Base-by-base conservation (phyloP, 1,140 invertebrate genomes). In the Lasioglossum albipes region DNA sequence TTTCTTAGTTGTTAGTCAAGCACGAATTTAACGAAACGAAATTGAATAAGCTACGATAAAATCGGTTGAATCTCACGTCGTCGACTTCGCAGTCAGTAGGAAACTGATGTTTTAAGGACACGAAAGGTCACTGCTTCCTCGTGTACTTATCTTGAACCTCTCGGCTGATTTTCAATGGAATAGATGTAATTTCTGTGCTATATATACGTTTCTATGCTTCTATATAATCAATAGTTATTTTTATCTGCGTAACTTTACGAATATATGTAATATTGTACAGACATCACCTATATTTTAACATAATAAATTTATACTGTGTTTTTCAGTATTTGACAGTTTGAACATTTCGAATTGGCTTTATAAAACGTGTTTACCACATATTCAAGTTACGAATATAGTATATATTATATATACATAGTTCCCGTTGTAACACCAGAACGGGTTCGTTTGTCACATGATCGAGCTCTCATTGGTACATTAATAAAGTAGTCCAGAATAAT, bases 31-130 rank as follows among this genome's bases (percentile, higher is more conserved):
- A 78, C 0, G 31, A 45, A 68, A 78, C 16, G 18, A 54, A 45
- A 52, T 36, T 79, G 36, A 36, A 41, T 41, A 42, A n/a, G 1
- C 0, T n/a, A 36, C 18, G 61, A 7, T 13, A 20, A 45, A n/a
- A 65, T 57, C 31, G 2, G 13, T 16, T 22, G 62, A 12, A 36
- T 10, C 6, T 20, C 31, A 74, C 49, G 69, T 31, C 69, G 45
- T 70, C 49, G 22, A 45, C 41, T 73, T 74, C 54, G 61, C 75
- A 57, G 82, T 69, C 81, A 66, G 68, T 75, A 61, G 74, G 77
- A 78, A 74, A 91, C 89, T 91, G 85, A 82, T 79, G 87, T 88
- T 88, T 82, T 89, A 77, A 90, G 91, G 90, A 89, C 91, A 76
- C 68, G 61, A 83, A 91, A 91, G 90, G 90, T 91, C 89, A 89